Conservation (phyloP, 2,797 vertebrate genomes). For the Glyptemys insculpta region DNA sequence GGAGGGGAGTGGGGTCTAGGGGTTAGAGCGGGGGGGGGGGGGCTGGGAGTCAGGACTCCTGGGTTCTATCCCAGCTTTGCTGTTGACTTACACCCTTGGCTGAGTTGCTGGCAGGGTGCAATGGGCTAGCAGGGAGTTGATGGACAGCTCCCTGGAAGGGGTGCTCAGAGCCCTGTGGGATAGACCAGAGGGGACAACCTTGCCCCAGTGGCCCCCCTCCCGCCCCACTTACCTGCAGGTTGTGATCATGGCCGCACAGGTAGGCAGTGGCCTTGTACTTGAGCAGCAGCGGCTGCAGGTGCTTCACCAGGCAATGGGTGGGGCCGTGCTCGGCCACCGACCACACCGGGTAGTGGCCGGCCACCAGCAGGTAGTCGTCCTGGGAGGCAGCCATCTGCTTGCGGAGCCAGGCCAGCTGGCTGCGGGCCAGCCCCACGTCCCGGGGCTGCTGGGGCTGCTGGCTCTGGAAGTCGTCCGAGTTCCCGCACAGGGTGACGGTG, state of each 20-base stretch:
- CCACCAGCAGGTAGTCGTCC: constrained; percentile 91
- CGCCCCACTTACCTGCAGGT: constrained; percentile 88
- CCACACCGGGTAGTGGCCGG: constrained; percentile 95
- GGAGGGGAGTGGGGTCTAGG: not conserved
- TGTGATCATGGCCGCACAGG: constrained; percentile 94
- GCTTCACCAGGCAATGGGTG: constrained; percentile 87
- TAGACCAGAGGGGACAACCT: no score
- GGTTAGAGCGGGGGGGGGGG: no score
- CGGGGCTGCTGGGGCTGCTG: constrained; percentile 81
- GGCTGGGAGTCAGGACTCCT: no score
- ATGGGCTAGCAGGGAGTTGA: not conserved
- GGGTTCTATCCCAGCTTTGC: not conserved
- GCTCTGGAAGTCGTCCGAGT: constrained; percentile 85
- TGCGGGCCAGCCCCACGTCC: constrained; percentile 72
- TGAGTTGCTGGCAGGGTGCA: not conserved
- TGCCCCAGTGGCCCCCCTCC: no score
- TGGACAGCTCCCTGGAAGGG: no score
- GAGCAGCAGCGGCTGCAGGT: constrained; percentile 86
- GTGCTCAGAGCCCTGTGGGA: no score
- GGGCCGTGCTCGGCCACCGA: constrained; percentile 94
- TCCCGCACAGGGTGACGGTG: constrained; percentile 91
- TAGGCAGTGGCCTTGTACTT: constrained; percentile 90
- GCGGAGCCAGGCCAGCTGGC: constrained; percentile 89
- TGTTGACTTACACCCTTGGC: not conserved
- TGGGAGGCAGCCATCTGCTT: constrained; percentile 84